Base-by-base conservation (phyloP, 2,113 vertebrate genomes). In the Typhlomys cinereus region DNA sequence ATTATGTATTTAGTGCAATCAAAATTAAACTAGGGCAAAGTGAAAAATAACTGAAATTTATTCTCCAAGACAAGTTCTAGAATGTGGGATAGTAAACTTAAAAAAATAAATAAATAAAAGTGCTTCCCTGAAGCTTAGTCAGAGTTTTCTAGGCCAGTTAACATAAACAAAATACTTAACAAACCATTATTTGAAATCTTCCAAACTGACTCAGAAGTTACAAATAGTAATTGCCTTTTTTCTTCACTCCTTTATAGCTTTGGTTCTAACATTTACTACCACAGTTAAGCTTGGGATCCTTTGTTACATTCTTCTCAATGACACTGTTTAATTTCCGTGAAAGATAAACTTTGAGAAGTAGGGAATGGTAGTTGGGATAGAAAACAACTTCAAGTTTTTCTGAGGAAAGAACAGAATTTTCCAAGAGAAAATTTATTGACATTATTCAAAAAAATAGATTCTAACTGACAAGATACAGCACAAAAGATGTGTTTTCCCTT, bases 311-410 rank as follows among this genome's bases (percentile, higher is more conserved):
- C 92, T 96, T 92, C 50, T 96, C 34, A 64, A 14, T 54, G 85
- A 79, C 44, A 84, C 1, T 91, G 27, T 93, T 96, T 97, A 94
- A 93, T 97, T 94, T 97, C 85, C 50, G 48, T 1, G 87, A 94
- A 95, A 93, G 50, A 83, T 85, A 90, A 54, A 87, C 85, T 96
- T 94, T 79, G 70, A 91, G 97, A 95, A 95, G 46, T n/a, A 93
- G 39, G 46, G 88, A 73, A 94, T 5, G 41, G 39, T 92, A 81
- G 44, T 8, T 0, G 25, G n/a, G 94, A 82, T 44, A 57, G 6
- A 92, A n/a, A 96, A 39, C 1, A 81, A 92, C 91, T 59, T 36
- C 27, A 69, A 95, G 12, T 6, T 96, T 74, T 78, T 50, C 41
- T 79, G 34, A 96, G 44, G 25, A 94, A 92, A 23, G 87, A 29